Evolutionary conservation across 2,797 vertebrate genomes (phyloP).

Genomic region (Anniella stebbinsi): DNA sequence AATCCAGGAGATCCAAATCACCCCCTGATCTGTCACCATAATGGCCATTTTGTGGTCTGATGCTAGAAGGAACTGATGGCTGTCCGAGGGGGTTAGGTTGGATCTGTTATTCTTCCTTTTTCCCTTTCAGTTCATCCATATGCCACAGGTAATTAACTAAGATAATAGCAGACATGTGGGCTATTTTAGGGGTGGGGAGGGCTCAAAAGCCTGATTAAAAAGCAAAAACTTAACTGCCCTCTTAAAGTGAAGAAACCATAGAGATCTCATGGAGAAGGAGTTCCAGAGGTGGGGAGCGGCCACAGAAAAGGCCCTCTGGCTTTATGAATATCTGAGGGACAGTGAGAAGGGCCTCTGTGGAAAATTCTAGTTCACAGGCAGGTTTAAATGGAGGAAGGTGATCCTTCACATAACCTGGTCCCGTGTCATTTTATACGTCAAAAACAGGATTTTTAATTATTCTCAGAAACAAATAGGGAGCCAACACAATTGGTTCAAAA

Average conservation of each 20-base stretch:
- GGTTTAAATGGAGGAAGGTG: no score
- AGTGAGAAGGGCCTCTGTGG: not conserved
- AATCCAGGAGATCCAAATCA: no score
- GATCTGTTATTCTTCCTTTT: not conserved
- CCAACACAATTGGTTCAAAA: no score
- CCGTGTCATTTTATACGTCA: no score
- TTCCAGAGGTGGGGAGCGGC: not conserved
- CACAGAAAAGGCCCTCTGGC: no score
- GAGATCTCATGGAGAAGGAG: not conserved
- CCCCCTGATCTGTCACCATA: no score
- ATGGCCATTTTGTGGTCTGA: not conserved
- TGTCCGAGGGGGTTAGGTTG: no score
- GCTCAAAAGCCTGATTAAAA: not conserved
- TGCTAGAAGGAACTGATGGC: not conserved
- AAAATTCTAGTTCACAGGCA: not conserved
- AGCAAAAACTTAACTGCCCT: not conserved
- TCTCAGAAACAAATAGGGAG: no score
- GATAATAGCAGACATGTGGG: no score
- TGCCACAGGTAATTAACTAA: not conserved
- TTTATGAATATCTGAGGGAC: not conserved
- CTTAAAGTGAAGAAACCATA: not conserved
- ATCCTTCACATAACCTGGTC: no score
- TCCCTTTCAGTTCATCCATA: not conserved
- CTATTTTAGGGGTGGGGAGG: not conserved
- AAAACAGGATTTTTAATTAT: no score